These are phyloP conservation scores for Drosophila tani DNA, from an alignment of 1,140 invertebrate genomes.

Conservation along the genomic window DNA sequence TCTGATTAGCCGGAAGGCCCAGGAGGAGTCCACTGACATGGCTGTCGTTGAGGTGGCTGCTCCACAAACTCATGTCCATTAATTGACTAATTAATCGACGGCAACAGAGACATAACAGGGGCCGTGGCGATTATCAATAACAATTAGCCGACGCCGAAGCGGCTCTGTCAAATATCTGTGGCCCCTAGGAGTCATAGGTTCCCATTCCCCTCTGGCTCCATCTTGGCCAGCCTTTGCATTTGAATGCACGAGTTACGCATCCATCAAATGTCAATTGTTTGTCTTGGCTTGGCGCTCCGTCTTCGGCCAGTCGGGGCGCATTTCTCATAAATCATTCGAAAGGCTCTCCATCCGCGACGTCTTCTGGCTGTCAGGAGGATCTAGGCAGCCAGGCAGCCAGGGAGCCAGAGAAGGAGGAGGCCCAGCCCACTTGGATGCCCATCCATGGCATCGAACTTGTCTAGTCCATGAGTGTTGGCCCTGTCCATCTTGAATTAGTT, in stretches of 20 bases:
- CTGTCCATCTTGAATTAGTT: slow-evolving; percentile 55
- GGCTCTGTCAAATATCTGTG: slow-evolving; percentile 67
- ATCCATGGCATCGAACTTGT: slow-evolving; percentile 79
- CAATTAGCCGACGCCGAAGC: slow-evolving; percentile 75
- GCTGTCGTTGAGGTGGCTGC: slow-evolving; percentile 21
- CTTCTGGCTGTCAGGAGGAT: slow-evolving; percentile 56
- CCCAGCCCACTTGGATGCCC: slow-evolving; percentile 63
- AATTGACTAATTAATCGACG: slow-evolving; percentile 77
- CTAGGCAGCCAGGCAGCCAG: background rate
- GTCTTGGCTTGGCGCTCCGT: slow-evolving; percentile 77
- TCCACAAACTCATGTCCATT: slow-evolving; percentile 56
- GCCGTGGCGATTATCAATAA: slow-evolving; percentile 72
- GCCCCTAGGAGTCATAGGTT: background rate
- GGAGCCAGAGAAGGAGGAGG: background rate
- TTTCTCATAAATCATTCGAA: slow-evolving; percentile 79
- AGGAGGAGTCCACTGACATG: slow-evolving; percentile 42
- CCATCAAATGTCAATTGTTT: slow-evolving; percentile 84
- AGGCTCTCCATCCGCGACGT: slow-evolving; percentile 52
- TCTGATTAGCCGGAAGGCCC: slow-evolving; percentile 65
- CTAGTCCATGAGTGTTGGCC: slow-evolving; percentile 53
- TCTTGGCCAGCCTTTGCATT: slow-evolving; percentile 40
- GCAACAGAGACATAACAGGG: slow-evolving; percentile 58
- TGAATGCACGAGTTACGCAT: slow-evolving; percentile 83
- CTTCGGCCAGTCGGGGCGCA: slow-evolving; percentile 56
- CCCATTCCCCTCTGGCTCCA: background rate